Base-by-base conservation (phyloP, 2,888 invertebrate species). In the Drosophila tanythrix region DNA sequence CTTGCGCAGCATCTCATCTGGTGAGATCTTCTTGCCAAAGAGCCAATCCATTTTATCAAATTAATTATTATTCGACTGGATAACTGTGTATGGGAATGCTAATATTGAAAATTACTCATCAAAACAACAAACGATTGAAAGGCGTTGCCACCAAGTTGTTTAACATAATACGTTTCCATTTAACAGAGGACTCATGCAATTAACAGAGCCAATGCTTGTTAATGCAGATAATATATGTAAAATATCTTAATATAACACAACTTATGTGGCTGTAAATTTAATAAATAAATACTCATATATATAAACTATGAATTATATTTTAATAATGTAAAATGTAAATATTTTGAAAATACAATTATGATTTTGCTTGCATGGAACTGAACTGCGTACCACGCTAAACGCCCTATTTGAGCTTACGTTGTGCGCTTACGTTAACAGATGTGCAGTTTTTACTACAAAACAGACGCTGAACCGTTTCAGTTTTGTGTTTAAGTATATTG, bases 1-100 rank as follows among this genome's bases (percentile, higher is more conserved):
- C 93, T 99, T 99, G 70, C 99, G 95, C 81, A 99, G 95, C 97
- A 99, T 96, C 94, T 99, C 99, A 92, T 99, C 99, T 0, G 99
- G 99, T 1, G 98, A 97, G 94, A 99, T 96, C 78, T 97, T 96
- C 91, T 98, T 97, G 56, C 99, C 99, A 93, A 99, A 99, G 80
- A 99, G 94, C 97, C 98, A 98, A 95, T 98, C 98, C 97, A 97
- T 97, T 68, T 71, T 74, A 15, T n/a, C 29, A 33, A 59, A 58
- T 56, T 74, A 56, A 36, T 60, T 69, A 55, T 51, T 70, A 75
- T 70, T 69, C 71, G 74, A 52, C 66, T 15, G 1, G 13, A n/a
- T 5, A 57, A 69, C n/a, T 70, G 50, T 10, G 25, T 36, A 51
- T 60, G 51, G 63, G 69, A 79, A 71, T 75, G 52, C 33, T 43